These are phyloP conservation scores for Musca vetustissima DNA, from an alignment of 1,140 invertebrate genomes.

Conservation along the genomic window DNA sequence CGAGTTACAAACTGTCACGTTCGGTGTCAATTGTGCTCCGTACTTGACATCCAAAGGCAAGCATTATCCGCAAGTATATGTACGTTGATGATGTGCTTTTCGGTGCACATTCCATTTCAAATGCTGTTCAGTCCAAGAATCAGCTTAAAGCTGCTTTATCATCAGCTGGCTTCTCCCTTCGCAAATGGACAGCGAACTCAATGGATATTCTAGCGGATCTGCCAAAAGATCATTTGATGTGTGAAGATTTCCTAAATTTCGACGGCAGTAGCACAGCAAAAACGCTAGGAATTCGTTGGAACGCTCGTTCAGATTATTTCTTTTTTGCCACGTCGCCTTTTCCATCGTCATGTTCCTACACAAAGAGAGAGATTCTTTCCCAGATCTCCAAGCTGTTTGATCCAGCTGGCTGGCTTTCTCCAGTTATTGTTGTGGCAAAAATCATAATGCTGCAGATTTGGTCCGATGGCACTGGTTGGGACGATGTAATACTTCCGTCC, in stretches of 20 bases:
- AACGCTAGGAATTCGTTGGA: slow-evolving; percentile 2
- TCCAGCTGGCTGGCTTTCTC: slow-evolving; percentile 53
- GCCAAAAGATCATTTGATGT: slow-evolving; percentile 16
- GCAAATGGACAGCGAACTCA: slow-evolving; percentile 25
- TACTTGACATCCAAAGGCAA: background rate
- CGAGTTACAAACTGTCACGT: too few relatives aligned
- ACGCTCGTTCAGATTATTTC: slow-evolving; percentile 32
- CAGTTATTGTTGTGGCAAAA: slow-evolving; percentile 53
- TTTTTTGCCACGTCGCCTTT: slow-evolving; percentile 28
- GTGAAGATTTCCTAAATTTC: slow-evolving; percentile 24
- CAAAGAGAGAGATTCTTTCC: slow-evolving; percentile 23
- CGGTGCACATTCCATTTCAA: background rate
- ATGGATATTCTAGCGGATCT: background rate
- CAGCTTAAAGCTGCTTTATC: background rate
- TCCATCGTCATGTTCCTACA: background rate
- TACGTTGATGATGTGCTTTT: slow-evolving; percentile 23
- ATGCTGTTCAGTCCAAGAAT: background rate
- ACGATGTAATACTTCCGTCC: slow-evolving; percentile 37
- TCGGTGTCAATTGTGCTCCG: background rate
- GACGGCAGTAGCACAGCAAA: slow-evolving; percentile 31
- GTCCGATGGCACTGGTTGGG: slow-evolving; percentile 49
- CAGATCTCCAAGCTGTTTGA: slow-evolving; percentile 44
- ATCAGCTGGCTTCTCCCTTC: background rate
- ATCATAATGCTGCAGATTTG: slow-evolving; percentile 58
- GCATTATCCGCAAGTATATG: background rate